Conservation (phyloP, 35 echinoderm and acorn worm genomes). For the Heliocidaris tuberculata region DNA sequence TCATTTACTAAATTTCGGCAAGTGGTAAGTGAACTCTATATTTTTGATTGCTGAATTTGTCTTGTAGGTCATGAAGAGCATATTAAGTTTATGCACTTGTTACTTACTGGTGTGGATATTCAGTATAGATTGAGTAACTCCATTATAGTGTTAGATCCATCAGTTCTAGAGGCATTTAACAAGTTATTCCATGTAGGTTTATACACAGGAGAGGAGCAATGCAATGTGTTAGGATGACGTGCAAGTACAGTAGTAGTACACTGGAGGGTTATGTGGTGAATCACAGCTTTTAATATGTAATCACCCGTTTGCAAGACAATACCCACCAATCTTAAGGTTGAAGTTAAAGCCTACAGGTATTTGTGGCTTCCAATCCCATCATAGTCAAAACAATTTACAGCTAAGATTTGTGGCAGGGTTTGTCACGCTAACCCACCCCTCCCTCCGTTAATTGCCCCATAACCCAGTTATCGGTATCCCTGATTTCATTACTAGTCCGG, state of each 20-base stretch:
- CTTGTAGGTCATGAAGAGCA: too few relatives aligned
- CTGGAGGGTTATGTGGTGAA: conserved; percentile 34
- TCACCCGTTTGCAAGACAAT: conserved; percentile 34
- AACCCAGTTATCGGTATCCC: conserved; percentile 46
- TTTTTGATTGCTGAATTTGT: too few relatives aligned
- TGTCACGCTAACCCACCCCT: conserved; percentile 20
- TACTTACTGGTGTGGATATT: too few relatives aligned
- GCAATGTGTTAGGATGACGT: neutral
- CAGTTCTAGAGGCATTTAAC: neutral
- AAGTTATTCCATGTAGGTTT: neutral
- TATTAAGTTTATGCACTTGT: too few relatives aligned
- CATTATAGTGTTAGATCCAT: neutral
- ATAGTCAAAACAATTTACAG: conserved; percentile 40
- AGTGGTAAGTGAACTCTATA: too few relatives aligned
- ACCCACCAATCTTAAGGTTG: neutral
- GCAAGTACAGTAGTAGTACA: conserved; percentile 22
- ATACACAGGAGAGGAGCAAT: neutral
- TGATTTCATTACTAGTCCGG: conserved; percentile 47
- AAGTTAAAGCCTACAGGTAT: conserved; percentile 12
- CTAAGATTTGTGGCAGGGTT: neutral
- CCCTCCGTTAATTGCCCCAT: conserved; percentile 26
- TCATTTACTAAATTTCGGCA: too few relatives aligned
- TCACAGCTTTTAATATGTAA: conserved; percentile 53
- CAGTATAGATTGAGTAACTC: too few relatives aligned
- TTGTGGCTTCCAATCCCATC: conserved; percentile 37